These are phyloP conservation scores for Anguilla anguilla DNA, from an alignment of 2,797 vertebrate genomes.

Conservation along the genomic window DNA sequence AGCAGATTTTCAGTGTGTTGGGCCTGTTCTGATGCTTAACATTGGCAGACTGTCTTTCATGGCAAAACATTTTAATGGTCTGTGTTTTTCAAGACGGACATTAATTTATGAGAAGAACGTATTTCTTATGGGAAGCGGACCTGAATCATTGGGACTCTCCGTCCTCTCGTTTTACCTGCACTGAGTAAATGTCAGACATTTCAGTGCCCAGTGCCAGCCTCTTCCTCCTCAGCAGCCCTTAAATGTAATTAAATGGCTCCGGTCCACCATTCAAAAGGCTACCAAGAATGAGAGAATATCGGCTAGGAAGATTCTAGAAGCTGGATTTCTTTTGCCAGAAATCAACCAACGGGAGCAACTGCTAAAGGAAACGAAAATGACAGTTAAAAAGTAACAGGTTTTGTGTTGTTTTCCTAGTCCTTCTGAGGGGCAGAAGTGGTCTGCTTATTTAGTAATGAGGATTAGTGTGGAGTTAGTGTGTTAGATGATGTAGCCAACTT, in stretches of 20 bases:
- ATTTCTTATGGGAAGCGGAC: background rate
- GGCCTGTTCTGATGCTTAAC: background rate
- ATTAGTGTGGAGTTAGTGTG: conserved; percentile 16
- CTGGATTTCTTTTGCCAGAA: background rate
- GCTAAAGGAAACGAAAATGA: background rate
- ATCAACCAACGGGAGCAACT: background rate
- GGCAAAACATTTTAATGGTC: background rate
- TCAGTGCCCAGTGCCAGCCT: background rate
- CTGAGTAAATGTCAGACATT: conserved; percentile 24
- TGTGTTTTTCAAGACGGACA: background rate
- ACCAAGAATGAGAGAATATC: background rate
- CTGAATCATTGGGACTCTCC: conserved; percentile 16
- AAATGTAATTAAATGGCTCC: background rate
- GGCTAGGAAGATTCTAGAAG: background rate
- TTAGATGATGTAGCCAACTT: background rate
- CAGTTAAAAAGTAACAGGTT: background rate
- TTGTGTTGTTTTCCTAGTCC: background rate
- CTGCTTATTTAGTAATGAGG: background rate
- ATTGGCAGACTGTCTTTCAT: background rate
- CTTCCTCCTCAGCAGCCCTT: background rate
- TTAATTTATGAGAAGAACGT: background rate
- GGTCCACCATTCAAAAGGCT: conserved; percentile 11
- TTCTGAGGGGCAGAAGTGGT: background rate
- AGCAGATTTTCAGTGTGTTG: background rate
- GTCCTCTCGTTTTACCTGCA: background rate